Conservation (phyloP, 2,113 vertebrate species). For the Theristicus caerulescens region DNA sequence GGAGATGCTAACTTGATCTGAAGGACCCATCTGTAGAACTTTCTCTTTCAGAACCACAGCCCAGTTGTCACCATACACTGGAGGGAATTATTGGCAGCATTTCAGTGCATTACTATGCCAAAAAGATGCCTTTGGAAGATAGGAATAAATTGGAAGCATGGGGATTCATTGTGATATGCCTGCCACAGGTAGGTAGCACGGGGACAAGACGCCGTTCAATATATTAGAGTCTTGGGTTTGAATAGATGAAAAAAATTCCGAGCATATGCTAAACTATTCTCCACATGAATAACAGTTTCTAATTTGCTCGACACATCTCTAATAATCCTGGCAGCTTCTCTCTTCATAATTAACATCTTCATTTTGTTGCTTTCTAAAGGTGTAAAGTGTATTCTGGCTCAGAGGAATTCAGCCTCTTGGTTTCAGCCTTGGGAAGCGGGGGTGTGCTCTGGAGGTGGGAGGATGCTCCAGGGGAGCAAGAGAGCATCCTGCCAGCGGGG, state of each 20-base stretch:
- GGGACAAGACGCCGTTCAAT: neutral
- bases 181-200: neutral
- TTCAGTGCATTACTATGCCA: neutral
- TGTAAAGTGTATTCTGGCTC: neutral
- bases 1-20: neutral
- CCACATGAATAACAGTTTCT: neutral
- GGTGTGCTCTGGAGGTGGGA: fast-evolving
- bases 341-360: constrained; percentile 17
- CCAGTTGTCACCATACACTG: neutral
- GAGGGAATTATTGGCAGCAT: neutral
- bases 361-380: neutral
- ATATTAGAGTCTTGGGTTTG: neutral
- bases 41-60: neutral
- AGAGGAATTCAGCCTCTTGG: neutral
- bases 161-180: neutral
- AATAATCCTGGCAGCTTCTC: constrained; percentile 9
- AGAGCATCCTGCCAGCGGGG: neutral
- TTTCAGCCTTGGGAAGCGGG: neutral
- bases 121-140: neutral
- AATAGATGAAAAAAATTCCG: neutral
- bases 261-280: neutral
- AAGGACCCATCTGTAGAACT: constrained; percentile 11
- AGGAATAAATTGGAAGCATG: neutral
- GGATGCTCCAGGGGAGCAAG: neutral
- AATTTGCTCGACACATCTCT: neutral